A percentile compares a stretch with the other conserved stretches of the same genome.
phyloP scores from a whole-genome alignment of 2,113 vertebrate genomes.

The Hypanus sabinus region DNA sequence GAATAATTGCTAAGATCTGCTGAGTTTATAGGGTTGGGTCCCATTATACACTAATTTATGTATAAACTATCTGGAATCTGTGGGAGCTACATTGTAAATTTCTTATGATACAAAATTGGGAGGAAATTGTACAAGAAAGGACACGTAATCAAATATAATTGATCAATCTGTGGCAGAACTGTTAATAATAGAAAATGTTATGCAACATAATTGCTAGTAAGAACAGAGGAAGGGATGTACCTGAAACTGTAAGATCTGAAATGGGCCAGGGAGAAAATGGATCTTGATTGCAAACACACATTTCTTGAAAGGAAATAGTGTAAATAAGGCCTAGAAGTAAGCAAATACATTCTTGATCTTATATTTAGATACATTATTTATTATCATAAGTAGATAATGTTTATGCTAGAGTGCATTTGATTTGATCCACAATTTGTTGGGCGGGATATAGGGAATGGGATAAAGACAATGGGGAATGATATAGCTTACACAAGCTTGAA shows the following conservation, averaged over 20 bases:
- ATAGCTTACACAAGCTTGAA: background rate
- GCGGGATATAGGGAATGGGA: too few species aligned
- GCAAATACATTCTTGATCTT: background rate
- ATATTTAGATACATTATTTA: background rate
- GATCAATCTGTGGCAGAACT: background rate
- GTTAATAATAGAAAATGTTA: background rate
- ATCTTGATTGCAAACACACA: constrained; percentile 10
- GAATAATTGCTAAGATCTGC: background rate
- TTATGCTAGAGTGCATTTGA: background rate
- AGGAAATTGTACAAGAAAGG: background rate
- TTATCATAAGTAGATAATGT: background rate
- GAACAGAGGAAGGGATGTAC: background rate
- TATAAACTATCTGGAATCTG: too few species aligned
- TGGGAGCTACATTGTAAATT: too few species aligned
- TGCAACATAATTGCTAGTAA: background rate
- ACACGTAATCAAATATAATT: background rate
- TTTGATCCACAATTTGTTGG: background rate
- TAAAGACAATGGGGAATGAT: background rate
- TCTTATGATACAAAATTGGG: background rate
- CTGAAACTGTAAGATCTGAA: background rate
- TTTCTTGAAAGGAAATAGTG: background rate
- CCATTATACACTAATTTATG: background rate
- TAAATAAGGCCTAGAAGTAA: background rate
- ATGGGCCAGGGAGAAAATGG: background rate
- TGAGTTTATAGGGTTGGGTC: background rate